Evolutionary conservation across 2,888 invertebrate species (phyloP), one percentile per base, ranked within the genome.

Genomic region (Scaptodrosophila latifasciaeformis): DNA sequence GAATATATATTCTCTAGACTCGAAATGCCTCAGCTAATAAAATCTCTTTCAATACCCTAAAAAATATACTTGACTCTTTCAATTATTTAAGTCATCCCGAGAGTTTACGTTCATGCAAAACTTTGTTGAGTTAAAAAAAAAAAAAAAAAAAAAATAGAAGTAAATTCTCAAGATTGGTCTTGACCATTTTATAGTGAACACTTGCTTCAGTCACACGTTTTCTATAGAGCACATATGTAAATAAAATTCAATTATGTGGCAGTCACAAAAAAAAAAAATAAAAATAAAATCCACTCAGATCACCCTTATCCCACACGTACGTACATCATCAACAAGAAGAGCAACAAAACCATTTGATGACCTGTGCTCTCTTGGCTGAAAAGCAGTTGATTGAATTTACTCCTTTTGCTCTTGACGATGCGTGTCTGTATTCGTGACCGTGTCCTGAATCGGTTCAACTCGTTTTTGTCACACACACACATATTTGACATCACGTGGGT

Each of bases 171-270:
- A n/a, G n/a, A n/a, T n/a, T n/a, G n/a, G n/a, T n/a, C n/a, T n/a
- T n/a, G n/a, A n/a, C n/a, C n/a, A n/a, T n/a, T n/a, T n/a, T n/a
- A n/a, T n/a, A n/a, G n/a, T n/a, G n/a, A n/a, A n/a, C n/a, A n/a
- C n/a, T n/a, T n/a, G n/a, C n/a, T n/a, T n/a, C n/a, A n/a, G n/a
- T n/a, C n/a, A n/a, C n/a, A n/a, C n/a, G n/a, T n/a, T n/a, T n/a
- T n/a, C n/a, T n/a, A n/a, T n/a, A n/a, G n/a, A n/a, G n/a, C 53
- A 51, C 60, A 61, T 58, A 62, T 66, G 65, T 68, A 65, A 65
- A 57, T 69, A 69, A 65, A n/a, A 67, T 59, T 59, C 62, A 67
- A 62, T 67, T 67, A 68, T 67, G 49, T 52, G 52, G 47, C 66
- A 49, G 43, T 24, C 45, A 34, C 27, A 21, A 12, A n/a, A n/a